phyloP scores from a whole-genome alignment of 1,140 invertebrate genomes.

The Drosophila lacertosa region DNA sequence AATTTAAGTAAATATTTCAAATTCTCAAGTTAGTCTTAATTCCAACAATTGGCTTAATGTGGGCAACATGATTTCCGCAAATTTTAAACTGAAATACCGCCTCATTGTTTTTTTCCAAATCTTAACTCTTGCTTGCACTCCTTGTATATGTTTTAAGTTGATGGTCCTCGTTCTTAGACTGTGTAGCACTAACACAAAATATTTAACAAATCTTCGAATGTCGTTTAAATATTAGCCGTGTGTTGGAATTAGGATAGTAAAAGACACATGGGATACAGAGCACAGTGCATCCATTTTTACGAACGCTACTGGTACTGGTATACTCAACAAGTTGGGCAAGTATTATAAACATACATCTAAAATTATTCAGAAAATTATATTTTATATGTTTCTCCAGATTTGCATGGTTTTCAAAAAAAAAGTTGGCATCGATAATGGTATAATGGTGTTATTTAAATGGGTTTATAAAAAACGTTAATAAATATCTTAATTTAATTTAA shows the following conservation, averaged over 20 bases:
- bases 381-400: constrained; percentile 17
- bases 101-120: no score
- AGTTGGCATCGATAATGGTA: constrained; percentile 10
- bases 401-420: constrained; percentile 28
- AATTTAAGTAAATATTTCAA: not conserved
- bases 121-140: constrained; percentile 29
- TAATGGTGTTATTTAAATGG: not conserved
- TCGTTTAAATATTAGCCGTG: constrained; percentile 10
- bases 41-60: constrained; percentile 41
- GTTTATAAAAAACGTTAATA: not conserved
- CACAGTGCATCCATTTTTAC: not conserved
- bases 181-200: not conserved
- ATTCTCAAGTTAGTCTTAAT: constrained; percentile 42
- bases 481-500: not conserved
- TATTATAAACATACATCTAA: not conserved
- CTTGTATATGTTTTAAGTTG: not conserved
- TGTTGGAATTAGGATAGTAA: constrained; percentile 38
- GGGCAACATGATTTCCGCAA: no score
- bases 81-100: no score
- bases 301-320: constrained; percentile 18
- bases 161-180: not conserved
- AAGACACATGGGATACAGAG: constrained; percentile 9
- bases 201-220: not conserved
- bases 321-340: constrained; percentile 8
- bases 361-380: no score